Conservation (phyloP, 2,113 vertebrate genomes). For the Corythaixoides concolor region DNA sequence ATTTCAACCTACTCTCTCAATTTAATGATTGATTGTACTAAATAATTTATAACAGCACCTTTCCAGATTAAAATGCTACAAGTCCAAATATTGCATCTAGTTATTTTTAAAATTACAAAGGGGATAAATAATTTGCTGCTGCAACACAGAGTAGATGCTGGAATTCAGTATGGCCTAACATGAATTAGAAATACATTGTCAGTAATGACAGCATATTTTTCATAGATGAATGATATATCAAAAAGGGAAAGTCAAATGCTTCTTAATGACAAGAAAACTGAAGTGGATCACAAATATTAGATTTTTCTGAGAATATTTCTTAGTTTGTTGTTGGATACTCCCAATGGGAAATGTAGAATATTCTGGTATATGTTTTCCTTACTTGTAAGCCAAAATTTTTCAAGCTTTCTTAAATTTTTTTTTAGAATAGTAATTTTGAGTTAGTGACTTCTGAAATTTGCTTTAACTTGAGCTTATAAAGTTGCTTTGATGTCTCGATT, state of each 20-base stretch:
- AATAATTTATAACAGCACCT: background rate
- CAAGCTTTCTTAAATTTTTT: background rate
- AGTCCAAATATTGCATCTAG: background rate
- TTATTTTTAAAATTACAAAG: background rate
- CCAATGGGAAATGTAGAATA: background rate
- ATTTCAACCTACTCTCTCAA: background rate
- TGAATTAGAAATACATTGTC: background rate
- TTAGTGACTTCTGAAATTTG: conserved; percentile 5
- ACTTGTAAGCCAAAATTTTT: background rate
- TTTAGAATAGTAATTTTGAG: background rate
- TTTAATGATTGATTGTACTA: background rate
- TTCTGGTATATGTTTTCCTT: background rate
- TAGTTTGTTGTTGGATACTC: background rate
- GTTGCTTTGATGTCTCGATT: background rate
- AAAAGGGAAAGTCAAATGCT: background rate
- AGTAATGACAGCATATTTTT: background rate
- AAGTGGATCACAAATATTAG: background rate
- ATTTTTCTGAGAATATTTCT: background rate
- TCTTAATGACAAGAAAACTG: background rate
- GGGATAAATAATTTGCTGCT: background rate
- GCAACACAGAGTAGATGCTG: background rate
- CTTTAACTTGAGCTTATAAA: background rate
- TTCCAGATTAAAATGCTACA: background rate
- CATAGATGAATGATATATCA: background rate
- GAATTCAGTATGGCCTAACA: background rate